These are phyloP conservation scores for Emydocephalus ijimae DNA, from an alignment of 2,113 vertebrate species.

Conservation along the genomic window DNA sequence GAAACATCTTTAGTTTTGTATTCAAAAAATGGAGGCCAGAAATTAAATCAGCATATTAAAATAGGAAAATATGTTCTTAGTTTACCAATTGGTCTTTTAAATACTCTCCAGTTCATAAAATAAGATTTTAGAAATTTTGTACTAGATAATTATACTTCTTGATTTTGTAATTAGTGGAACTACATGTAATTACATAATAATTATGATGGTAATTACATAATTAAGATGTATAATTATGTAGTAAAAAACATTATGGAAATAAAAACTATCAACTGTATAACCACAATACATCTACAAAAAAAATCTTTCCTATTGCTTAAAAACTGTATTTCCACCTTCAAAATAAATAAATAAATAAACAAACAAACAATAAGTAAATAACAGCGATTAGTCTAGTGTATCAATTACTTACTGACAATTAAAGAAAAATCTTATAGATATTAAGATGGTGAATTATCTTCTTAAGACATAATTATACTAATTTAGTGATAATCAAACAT, in stretches of 20 bases:
- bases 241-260: conserved; percentile 86
- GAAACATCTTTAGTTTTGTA: background rate
- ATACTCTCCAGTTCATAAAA: conserved; percentile 75
- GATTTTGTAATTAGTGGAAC: conserved; percentile 85
- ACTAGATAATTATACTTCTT: conserved; percentile 84
- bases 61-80: conserved; percentile 54
- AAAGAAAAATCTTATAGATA: conserved; percentile 61
- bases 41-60: conserved; percentile 11
- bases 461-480: conserved; percentile 25
- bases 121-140: conserved; percentile 81
- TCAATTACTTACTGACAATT: conserved; percentile 67
- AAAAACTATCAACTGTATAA: conserved; percentile 81
- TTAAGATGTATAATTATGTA: conserved; percentile 86
- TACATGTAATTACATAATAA: conserved; percentile 85
- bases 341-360: conserved; percentile 17
- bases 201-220: conserved; percentile 84
- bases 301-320: conserved; percentile 74
- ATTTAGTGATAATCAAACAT: conserved; percentile 14
- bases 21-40: conserved; percentile 7
- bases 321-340: conserved; percentile 54
- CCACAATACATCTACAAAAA: conserved; percentile 82
- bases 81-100: conserved; percentile 75
- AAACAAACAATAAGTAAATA: conserved; percentile 58
- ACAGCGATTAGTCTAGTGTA: conserved; percentile 70
- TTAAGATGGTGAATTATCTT: conserved; percentile 33